Base-by-base conservation (phyloP, 2,113 vertebrate genomes). In the Pandion haliaetus region DNA sequence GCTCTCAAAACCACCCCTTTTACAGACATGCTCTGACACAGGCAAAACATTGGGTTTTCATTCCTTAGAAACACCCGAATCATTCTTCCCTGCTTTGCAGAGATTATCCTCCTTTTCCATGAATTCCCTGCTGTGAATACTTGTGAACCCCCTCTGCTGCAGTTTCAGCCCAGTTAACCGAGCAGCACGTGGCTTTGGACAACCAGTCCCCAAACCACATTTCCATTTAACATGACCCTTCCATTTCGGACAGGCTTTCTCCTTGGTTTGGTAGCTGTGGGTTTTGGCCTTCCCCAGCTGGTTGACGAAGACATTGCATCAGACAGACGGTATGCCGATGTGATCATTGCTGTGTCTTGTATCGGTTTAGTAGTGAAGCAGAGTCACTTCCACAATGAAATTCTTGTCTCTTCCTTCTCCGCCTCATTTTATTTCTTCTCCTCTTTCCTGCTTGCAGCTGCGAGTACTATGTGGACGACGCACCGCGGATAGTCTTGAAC, bases 381-480 rank as follows among this genome's bases (percentile, higher is more conserved):
- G 69, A 29, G 47, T 29, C 40, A 3, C 12, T n/a, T 65, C 70
- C 88, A 38, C 3, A 1, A 2, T 59, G 55, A 18, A 67, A 47
- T 24, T 9, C 36, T 72, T 8, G 2, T 13, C 50, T 36, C 17
- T 14, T 23, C 49, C 54, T 54, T 24, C 31, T 69, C 74, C 79
- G 7, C n/a, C 63, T 88, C 25, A 69, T 74, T 49, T 80, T 3
- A 2, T 24, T 52, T 38, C 40, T 17, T 18, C 31, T 38, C 26
- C 42, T 59, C 50, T 72, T 12, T 36, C 90, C 82, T 24, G 74
- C 90, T 58, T 47, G 80, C 98, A 99, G 99, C 82, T 98, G 97
- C 3, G 99, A 99, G 96, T 99, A 99, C 98, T 98, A 98, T 5
- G 99, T 99, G 96, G 98, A 98, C 2, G 99, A 99, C 1, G 99